phyloP scores from a whole-genome alignment of 2,888 invertebrate species.

The Leucophenga montana region DNA sequence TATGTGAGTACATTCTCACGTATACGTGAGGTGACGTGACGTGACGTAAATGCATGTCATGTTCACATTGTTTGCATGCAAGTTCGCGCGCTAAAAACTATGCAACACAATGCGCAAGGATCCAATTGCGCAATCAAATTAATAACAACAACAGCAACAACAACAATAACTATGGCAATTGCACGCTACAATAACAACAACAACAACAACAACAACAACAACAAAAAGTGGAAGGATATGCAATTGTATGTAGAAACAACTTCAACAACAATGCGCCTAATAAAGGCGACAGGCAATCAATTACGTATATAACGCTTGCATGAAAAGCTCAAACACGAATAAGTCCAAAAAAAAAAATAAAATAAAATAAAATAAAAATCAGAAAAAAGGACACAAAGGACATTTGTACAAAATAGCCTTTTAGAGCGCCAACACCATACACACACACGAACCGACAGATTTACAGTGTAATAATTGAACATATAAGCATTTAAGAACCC shows the following conservation, averaged over 20 bases:
- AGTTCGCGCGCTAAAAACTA: slow-evolving; percentile 63
- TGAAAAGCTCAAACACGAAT: slow-evolving; percentile 47
- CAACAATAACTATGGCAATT: slow-evolving; percentile 11
- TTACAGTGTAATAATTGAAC: too few species aligned
- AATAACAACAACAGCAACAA: slow-evolving; percentile 45
- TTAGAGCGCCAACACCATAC: slow-evolving; percentile 11
- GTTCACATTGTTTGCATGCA: slow-evolving; percentile 49
- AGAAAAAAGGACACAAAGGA: slow-evolving; percentile 9
- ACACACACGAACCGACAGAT: too few species aligned
- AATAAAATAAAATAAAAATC: background rate
- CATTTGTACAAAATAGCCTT: slow-evolving; percentile 18
- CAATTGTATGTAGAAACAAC: background rate
- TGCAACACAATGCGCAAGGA: slow-evolving; percentile 67
- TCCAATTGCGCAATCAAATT: slow-evolving; percentile 68
- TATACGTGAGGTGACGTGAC: slow-evolving; percentile 61
- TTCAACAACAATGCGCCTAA: slow-evolving; percentile 16
- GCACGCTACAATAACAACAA: background rate
- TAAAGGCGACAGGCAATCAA: slow-evolving; percentile 55
- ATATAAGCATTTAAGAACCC: background rate
- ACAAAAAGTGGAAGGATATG: background rate
- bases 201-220: too few species aligned
- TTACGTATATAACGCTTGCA: slow-evolving; percentile 56
- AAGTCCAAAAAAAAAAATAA: too few species aligned
- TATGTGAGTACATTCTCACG: slow-evolving; percentile 36
- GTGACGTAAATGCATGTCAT: slow-evolving; percentile 71